A percentile compares a stretch with the other conserved stretches of the same genome.
Conservation (phyloP, 2,888 invertebrate species). For the Augochlorella aurata region DNA sequence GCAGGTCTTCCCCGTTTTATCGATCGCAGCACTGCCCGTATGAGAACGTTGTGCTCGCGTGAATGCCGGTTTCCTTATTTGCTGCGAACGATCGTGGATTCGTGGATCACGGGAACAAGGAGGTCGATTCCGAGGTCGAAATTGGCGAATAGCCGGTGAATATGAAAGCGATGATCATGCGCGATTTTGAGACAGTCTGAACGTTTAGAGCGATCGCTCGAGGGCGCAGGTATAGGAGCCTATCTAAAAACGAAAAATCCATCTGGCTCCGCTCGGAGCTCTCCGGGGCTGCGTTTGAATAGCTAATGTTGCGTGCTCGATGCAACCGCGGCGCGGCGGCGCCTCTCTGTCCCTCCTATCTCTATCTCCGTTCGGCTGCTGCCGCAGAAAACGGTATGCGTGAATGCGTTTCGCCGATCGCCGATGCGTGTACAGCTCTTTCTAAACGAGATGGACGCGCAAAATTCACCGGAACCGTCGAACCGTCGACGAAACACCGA, state of each 20-base stretch:
- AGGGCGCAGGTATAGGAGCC: slow-evolving; percentile 22
- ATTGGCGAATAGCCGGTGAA: slow-evolving; percentile 14
- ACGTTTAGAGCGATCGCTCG: slow-evolving; percentile 43
- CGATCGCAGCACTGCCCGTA: background rate
- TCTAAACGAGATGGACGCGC: slow-evolving; percentile 12
- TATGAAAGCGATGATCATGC: slow-evolving; percentile 43
- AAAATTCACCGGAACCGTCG: background rate
- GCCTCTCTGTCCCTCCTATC: slow-evolving; percentile 18
- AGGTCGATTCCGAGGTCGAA: background rate
- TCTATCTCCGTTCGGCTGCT: slow-evolving; percentile 18
- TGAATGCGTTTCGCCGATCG: slow-evolving; percentile 60
- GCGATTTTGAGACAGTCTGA: slow-evolving; percentile 56
- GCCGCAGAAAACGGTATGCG: slow-evolving; percentile 54
- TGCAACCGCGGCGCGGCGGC: slow-evolving; percentile 43
- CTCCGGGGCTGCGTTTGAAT: slow-evolving; percentile 64
- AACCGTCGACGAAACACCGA: background rate
- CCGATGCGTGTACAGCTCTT: slow-evolving; percentile 20
- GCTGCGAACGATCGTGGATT: slow-evolving; percentile 3
- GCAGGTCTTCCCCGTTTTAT: background rate
- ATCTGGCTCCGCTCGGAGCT: slow-evolving; percentile 38
- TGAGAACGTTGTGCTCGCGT: background rate
- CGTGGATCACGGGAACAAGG: background rate
- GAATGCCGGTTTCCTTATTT: slow-evolving; percentile 9
- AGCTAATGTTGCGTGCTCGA: slow-evolving; percentile 71
- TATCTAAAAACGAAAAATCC: slow-evolving; percentile 49